A percentile compares a stretch with the other conserved stretches of the same genome.
These are phyloP conservation scores for Rana temporaria DNA, from an alignment of 2,113 vertebrate genomes.

Conservation along the genomic window DNA sequence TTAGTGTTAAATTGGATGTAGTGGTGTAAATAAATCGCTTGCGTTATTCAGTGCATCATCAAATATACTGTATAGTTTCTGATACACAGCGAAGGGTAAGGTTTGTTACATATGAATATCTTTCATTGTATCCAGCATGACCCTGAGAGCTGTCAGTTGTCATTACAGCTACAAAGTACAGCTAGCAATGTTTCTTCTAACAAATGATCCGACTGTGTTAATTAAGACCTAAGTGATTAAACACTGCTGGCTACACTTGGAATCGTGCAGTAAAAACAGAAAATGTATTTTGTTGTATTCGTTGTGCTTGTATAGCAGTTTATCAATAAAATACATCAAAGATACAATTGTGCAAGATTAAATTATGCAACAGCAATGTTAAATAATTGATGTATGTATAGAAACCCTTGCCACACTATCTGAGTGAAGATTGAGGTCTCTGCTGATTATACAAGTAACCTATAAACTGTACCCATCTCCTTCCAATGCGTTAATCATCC, in stretches of 20 bases:
- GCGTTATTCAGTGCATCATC: no score
- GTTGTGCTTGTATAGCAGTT: background rate
- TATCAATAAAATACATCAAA: slow-evolving; percentile 5
- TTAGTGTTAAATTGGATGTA: background rate
- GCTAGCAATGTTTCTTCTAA: no score
- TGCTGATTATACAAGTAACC: background rate
- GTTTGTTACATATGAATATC: no score
- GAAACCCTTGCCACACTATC: slow-evolving; percentile 31
- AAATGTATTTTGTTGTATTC: background rate
- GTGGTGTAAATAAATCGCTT: no score
- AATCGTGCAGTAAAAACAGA: background rate
- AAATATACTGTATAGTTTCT: no score
- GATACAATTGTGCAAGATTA: background rate
- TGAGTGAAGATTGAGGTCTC: background rate
- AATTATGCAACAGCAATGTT: slow-evolving; percentile 15
- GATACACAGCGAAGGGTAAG: no score
- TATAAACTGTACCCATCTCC: background rate
- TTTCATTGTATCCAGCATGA: no score
- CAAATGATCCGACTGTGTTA: no score
- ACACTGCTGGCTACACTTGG: background rate
- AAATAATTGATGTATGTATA: slow-evolving; percentile 26
- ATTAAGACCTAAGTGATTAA: background rate
- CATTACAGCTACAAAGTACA: no score
- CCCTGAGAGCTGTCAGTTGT: no score
- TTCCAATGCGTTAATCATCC: no score